Conservation (phyloP, 1,140 invertebrate species). For the Aphaenogaster floridana region DNA sequence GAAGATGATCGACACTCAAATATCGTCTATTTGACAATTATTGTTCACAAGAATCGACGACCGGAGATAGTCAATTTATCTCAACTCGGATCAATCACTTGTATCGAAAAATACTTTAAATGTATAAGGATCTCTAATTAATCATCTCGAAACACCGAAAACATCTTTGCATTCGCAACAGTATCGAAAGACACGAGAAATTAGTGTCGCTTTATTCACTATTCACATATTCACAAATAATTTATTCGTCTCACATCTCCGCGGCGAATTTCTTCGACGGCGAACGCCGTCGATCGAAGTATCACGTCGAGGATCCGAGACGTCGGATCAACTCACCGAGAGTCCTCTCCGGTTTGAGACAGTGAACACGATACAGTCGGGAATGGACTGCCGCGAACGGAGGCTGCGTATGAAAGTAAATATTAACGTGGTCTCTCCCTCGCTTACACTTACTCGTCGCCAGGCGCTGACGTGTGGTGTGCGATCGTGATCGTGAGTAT, state of each 20-base stretch:
- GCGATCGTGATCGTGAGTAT: conserved; percentile 33
- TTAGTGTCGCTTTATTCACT: not conserved
- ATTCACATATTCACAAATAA: conserved; percentile 4
- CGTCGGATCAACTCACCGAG: conserved; percentile 58
- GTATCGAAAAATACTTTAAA: not conserved
- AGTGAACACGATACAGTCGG: conserved; percentile 77
- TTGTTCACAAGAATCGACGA: not conserved
- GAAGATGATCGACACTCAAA: not conserved
- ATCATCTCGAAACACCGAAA: not conserved
- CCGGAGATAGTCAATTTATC: not conserved
- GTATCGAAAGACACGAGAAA: not conserved
- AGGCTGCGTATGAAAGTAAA: conserved; percentile 82
- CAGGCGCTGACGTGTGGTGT: not conserved
- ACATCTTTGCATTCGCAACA: not conserved
- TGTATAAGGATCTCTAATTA: not conserved
- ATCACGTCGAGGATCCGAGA: conserved; percentile 29
- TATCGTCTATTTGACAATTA: not conserved
- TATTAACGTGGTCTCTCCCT: conserved; percentile 79
- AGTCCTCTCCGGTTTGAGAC: conserved; percentile 76
- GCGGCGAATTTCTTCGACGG: not conserved
- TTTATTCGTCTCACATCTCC: conserved; percentile 1
- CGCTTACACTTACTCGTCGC: conserved; percentile 63
- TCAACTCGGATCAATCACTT: not conserved
- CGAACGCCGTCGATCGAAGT: conserved; percentile 10
- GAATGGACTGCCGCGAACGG: conserved; percentile 80